These are phyloP conservation scores for Cecidostiba fungosa DNA, from an alignment of 2,888 invertebrate species.

Conservation along the genomic window DNA sequence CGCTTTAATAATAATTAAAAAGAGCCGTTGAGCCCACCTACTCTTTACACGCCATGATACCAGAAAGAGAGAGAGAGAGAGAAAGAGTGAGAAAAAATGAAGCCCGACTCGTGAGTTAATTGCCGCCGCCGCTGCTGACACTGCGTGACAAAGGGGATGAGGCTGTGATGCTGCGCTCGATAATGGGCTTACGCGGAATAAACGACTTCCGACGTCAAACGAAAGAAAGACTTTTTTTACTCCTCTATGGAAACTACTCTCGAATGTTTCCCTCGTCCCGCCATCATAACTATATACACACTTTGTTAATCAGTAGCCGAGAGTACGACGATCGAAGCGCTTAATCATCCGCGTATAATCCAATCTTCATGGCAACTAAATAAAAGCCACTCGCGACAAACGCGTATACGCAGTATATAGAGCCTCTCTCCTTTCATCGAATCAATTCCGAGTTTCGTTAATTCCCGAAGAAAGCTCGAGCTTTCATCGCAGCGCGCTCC, in stretches of 20 bases:
- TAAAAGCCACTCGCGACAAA: neutral
- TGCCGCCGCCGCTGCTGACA: conserved; percentile 34
- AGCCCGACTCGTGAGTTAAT: conserved; percentile 27
- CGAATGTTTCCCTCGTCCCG: too few relatives aligned
- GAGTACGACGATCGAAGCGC: neutral
- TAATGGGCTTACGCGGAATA: neutral
- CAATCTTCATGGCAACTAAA: neutral
- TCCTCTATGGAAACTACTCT: neutral
- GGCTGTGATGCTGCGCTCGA: neutral
- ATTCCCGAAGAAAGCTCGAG: conserved; percentile 12
- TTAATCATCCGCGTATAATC: neutral
- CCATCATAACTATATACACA: too few relatives aligned
- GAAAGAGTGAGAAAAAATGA: conserved; percentile 11
- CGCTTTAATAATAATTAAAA: conserved; percentile 33
- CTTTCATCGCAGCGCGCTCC: neutral
- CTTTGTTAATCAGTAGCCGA: too few relatives aligned
- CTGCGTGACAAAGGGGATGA: conserved; percentile 9
- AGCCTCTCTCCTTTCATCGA: neutral
- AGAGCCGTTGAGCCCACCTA: neutral
- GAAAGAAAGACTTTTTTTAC: neutral
- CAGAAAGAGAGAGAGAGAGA: neutral
- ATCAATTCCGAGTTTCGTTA: conserved; percentile 18
- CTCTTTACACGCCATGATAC: neutral
- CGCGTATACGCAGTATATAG: too few relatives aligned
- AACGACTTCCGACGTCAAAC: neutral